Evolutionary conservation across 2,888 invertebrate species (phyloP).

Genomic region (Napeogenes inachia): DNA sequence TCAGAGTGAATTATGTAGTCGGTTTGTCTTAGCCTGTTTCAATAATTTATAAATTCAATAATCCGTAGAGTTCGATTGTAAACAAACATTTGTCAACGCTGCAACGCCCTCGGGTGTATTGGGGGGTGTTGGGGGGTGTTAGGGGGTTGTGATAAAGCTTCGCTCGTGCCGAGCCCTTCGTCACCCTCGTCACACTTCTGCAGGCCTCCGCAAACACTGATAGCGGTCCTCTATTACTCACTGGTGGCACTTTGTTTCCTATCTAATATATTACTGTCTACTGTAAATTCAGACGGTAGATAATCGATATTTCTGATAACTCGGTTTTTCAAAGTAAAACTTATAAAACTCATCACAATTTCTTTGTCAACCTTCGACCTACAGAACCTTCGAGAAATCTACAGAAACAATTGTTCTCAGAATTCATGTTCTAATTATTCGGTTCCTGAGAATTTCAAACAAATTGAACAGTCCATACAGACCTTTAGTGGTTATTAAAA

Average conservation of each 20-base stretch:
- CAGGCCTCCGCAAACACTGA: slow-evolving; percentile 2
- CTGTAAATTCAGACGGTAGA: too few species aligned
- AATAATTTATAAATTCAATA: slow-evolving; percentile 18
- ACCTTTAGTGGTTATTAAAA: slow-evolving; percentile 12
- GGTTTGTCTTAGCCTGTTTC: slow-evolving; percentile 23
- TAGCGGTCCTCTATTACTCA: not conserved
- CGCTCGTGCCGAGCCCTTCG: slow-evolving; percentile 1
- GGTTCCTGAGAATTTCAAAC: slow-evolving; percentile 12
- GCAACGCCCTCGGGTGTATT: not conserved
- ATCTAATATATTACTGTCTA: not conserved
- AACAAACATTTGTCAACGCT: slow-evolving; percentile 16
- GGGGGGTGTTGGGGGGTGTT: not conserved
- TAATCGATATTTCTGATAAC: too few species aligned
- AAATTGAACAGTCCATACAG: slow-evolving; percentile 12
- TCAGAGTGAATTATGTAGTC: slow-evolving; percentile 31
- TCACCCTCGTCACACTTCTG: slow-evolving; percentile 7
- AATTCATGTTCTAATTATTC: not conserved
- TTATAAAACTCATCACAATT: not conserved
- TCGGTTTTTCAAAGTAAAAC: too few species aligned
- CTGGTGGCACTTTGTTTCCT: too few species aligned
- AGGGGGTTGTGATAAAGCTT: not conserved
- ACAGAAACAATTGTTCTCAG: not conserved
- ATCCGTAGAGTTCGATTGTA: slow-evolving; percentile 4
- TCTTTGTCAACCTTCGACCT: not conserved
- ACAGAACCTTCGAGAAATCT: not conserved